Evolutionary conservation across 2,888 invertebrate species (phyloP), one percentile per base, ranked within the genome.

Genomic region (Scrobipalpa atriplicella): DNA sequence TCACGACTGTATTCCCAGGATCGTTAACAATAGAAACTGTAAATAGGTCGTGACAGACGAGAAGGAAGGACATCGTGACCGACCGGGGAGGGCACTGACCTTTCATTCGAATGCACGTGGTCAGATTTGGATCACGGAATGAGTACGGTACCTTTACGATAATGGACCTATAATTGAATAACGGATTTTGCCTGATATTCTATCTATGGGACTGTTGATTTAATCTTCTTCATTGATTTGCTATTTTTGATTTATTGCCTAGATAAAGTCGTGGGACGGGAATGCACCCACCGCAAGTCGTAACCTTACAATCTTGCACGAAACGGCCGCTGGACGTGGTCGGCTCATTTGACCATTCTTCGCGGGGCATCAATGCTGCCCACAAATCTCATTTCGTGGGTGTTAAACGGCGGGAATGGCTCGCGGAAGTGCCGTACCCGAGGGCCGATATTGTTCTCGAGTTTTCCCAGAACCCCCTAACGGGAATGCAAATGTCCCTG

Each of bases 1-100:
- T 73, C 70, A 71, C 72, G 67, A 73, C 67, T 72, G 70, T 69
- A 71, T 67, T 73, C 73, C 72, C 75, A 71, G 74, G 76, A 73
- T 76, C 75, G 79, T 76, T 79, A 81, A 85, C 83, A 85, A 86
- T 88, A 78, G 85, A 79, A 82, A 83, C 85, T 79, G 87, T 88
- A 88, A 87, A 89, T 89, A 85, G 89, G 88, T 90, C 90, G 89
- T 89, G 89, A 87, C 85, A 77, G 72, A 77, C 78, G 80, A 78
- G 76, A 78, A 78, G 74, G 79, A 84, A 89, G 86, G 89, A 87
- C 85, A 85, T 86, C 85, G 87, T 87, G 87, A 85, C 85, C 81
- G 82, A 78, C 77, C 81, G 75, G 72, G 73, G 84, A 78, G 90
- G 89, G 83, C 81, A 89, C 78, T 89, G 88, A 91, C 88, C 90